phyloP scores from a whole-genome alignment of 2,113 vertebrate species.

The Otis tarda region DNA sequence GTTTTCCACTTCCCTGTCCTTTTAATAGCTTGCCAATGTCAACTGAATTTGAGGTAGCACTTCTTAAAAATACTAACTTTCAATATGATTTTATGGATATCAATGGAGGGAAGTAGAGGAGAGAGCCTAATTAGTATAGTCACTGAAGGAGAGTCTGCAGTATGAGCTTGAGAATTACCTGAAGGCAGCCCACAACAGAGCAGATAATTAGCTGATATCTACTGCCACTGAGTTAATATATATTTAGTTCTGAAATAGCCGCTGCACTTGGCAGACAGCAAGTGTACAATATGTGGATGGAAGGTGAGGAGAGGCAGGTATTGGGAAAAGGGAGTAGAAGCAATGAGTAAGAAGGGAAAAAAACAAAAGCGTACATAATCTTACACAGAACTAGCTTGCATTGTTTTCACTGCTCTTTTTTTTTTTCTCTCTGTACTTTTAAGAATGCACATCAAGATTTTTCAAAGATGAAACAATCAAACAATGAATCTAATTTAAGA shows the following conservation, averaged over 20 bases:
- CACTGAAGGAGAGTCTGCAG: neutral
- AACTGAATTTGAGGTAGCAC: neutral
- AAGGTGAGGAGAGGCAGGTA: neutral
- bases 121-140: neutral
- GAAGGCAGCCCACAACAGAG: neutral
- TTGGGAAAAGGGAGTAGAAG: neutral
- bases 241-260: neutral
- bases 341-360: neutral
- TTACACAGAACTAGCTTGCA: neutral
- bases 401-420: neutral
- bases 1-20: neutral
- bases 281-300: neutral
- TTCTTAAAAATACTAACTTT: neutral
- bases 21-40: neutral
- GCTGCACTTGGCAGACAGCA: neutral
- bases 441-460: conserved; percentile 94
- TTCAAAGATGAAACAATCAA: conserved; percentile 94
- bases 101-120: neutral
- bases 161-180: neutral
- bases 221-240: neutral
- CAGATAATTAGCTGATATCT: neutral
- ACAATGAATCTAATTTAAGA: conserved; percentile 90
- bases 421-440: neutral
- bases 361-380: neutral
- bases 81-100: neutral